These are phyloP conservation scores for Lophochroa leadbeateri DNA, from an alignment of 2,113 vertebrate species.

Conservation along the genomic window DNA sequence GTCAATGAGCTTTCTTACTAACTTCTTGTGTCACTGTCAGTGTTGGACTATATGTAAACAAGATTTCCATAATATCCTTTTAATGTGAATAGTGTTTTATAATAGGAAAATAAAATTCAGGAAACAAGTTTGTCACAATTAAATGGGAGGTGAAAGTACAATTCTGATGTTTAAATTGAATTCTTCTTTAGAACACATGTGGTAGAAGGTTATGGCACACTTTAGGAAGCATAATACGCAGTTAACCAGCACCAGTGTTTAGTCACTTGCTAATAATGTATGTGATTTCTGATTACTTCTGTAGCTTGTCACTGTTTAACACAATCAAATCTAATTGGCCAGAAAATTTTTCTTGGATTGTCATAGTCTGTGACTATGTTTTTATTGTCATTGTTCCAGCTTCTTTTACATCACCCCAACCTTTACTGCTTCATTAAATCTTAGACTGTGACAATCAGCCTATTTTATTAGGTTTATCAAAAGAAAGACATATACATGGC, in stretches of 20 bases:
- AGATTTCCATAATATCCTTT: neutral
- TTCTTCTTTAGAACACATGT: neutral
- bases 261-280: constrained; percentile 40
- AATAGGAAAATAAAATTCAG: neutral
- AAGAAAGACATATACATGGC: neutral
- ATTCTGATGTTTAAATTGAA: neutral
- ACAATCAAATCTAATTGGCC: constrained; percentile 77
- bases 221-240: constrained; percentile 33
- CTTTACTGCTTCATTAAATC: constrained; percentile 72
- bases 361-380: constrained; percentile 50
- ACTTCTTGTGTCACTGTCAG: neutral
- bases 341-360: constrained; percentile 71
- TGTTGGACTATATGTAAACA: neutral
- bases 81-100: neutral
- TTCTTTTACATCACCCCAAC: constrained; percentile 69
- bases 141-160: neutral
- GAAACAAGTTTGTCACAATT: neutral
- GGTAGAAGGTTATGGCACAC: neutral
- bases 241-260: constrained; percentile 27
- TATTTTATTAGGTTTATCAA: constrained; percentile 65
- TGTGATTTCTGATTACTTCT: constrained; percentile 70
- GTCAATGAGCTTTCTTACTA: neutral
- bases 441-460: constrained; percentile 69
- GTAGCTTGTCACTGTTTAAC: constrained; percentile 72
- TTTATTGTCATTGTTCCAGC: constrained; percentile 73